Evolutionary conservation across 2,113 vertebrate species (phyloP), one percentile per base, ranked within the genome.

Genomic region (Pseudorhombus dupliciocellatus): DNA sequence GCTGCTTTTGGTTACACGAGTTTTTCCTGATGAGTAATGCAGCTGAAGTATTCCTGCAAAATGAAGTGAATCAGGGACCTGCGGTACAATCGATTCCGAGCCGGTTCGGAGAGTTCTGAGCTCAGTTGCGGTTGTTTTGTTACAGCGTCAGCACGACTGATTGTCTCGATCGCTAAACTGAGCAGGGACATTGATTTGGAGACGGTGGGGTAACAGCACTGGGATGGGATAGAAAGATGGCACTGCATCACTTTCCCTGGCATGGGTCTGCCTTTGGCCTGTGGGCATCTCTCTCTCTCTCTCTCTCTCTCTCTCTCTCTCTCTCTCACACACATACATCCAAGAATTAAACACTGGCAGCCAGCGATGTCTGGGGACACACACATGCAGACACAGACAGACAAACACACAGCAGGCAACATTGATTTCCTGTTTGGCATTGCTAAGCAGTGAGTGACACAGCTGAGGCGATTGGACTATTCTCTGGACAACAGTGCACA

Each of bases 381-480:
- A 70, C 31, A 59, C 46, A 75, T 42, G 67, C 50, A 68, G 58
- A 59, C 51, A 48, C 26, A 22, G 22, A 71, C 11, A 66, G 31
- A 62, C 42, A 69, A 54, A 77, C 28, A 77, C 66, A 63, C 66
- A 18, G 67, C 37, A 48, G 80, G 78, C 74, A 79, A 86, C 88
- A 90, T 83, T 80, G 88, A 90, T 88, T 90, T 90, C 80, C 87
- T 92, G 85, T 87, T 88, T 87, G 89, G 75, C 79, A 80, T 82
- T 75, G 46, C 79, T 80, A 80, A 84, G 76, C 80, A 77, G 76
- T 77, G 80, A 86, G 75, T 74, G 80, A 74, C 79, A 82, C 80
- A 81, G 86, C 73, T 75, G 85, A 87, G 66, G 42, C 80, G 72
- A 48, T 77, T 26, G 15, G 80, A 30, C 70, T 64, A 55, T 46